Evolutionary conservation across 2,113 vertebrate species (phyloP), one percentile per base, ranked within the genome.

Genomic region (Atherinomorus stipes): DNA sequence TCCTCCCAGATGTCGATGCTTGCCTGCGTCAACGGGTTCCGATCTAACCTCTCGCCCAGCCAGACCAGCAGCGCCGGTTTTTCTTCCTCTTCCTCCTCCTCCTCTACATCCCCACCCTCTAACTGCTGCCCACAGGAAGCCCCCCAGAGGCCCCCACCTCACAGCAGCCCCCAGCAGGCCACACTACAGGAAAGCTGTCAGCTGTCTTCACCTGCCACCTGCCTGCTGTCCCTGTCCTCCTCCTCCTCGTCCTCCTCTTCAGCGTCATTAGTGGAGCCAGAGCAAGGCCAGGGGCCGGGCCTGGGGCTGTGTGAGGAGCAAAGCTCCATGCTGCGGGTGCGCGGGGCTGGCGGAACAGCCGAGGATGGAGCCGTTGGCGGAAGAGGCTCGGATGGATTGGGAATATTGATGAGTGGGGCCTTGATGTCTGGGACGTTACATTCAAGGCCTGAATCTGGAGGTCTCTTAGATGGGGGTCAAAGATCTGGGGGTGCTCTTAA

Each of bases 1-100:
- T 95, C 96, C 40, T 95, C 96, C 71, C 96, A 96, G 93, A 95
- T 96, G 68, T 95, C 96, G 58, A 92, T 95, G 90, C 94, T 96
- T 76, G 94, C 96, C 77, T 95, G 96, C 38, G 85, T 96, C 88
- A 98, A 97, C 90, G 94, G 95, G 61, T 92, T 94, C 72, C 89
- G 93, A 80, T 57, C 92, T 77, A 94, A 92, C 91, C 93, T 91
- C 85, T 94, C 93, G 89, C 94, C 84, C 79, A 88, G 83, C 91
- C 94, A 88, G 91, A 63, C 91, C 72, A 78, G 94, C 94, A 91
- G 88, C 84, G 79, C 90, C 66, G 87, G 89, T 72, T 93, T 93
- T 3, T 94, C 93, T 76, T 94, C 79, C 90, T 92, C 13, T 84
- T 92, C 85, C 76, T 87, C 91, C 80, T 85, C 89, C 80, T 89